phyloP scores from a whole-genome alignment of 2,797 vertebrate species.

The Pseudochromis fuscus region DNA sequence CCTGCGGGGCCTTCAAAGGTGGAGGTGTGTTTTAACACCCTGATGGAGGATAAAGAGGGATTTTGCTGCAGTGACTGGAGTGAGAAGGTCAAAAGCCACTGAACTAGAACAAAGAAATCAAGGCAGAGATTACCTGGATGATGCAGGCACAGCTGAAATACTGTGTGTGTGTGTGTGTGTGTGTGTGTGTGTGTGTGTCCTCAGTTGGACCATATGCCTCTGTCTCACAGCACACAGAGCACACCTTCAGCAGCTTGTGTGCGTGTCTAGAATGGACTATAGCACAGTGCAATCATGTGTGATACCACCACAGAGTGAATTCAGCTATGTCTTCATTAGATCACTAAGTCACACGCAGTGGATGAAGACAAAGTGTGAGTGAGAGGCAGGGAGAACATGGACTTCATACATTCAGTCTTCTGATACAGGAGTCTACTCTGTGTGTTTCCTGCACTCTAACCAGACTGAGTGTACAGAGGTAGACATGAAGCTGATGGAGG shows the following conservation, averaged over 20 bases:
- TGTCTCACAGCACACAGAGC: neutral
- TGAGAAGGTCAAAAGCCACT: slow-evolving; percentile 6
- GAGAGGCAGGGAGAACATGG: neutral
- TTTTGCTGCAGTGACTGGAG: neutral
- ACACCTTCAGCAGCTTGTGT: slow-evolving; percentile 13
- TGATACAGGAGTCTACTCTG: no score
- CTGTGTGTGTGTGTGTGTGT: neutral
- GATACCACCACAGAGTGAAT: slow-evolving; percentile 1
- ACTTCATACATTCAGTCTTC: no score
- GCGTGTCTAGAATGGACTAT: neutral
- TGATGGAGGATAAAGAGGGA: neutral
- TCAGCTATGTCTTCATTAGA: slow-evolving; percentile 14
- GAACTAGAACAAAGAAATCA: slow-evolving; percentile 19
- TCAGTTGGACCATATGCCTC: slow-evolving; percentile 4
- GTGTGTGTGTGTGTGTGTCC: neutral
- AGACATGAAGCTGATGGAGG: no score
- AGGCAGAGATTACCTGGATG: neutral
- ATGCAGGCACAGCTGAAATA: neutral
- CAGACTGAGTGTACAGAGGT: no score
- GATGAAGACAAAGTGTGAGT: neutral
- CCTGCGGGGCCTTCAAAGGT: neutral
- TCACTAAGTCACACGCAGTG: neutral
- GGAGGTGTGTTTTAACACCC: neutral
- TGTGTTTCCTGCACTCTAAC: no score
- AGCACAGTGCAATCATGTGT: slow-evolving; percentile 7